Evolutionary conservation across 2,113 vertebrate species (phyloP), one percentile per base, ranked within the genome.

Genomic region (Guaruba guarouba): DNA sequence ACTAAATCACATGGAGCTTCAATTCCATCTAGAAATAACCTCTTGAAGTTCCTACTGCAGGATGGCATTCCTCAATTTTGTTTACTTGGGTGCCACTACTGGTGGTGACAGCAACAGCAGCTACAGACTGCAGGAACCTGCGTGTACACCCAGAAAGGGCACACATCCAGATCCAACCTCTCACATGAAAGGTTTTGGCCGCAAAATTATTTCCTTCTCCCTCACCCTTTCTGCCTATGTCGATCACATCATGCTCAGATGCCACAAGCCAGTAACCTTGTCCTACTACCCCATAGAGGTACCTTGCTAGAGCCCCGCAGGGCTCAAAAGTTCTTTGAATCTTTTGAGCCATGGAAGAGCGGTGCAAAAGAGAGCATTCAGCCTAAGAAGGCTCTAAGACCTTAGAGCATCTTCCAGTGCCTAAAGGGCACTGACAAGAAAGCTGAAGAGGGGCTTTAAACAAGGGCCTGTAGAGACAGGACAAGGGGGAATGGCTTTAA

Each of bases 51-150:
- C 86, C 86, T 63, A 8, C 11, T 55, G 83, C 54, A 80, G 70
- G 57, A 66, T 27, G 33, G 52, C 19, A 8, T n/a, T 84, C 83
- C 80, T 33, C 48, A 73, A 68, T 93, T 68, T 51, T 61, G 57
- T 84, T 96, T 93, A 52, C 70, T 76, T 79, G 62, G 77, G 94
- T 91, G 94, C 84, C 96, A 85, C 94, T 95, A 17, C 86, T 82
- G 91, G 81, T 57, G 89, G 91, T n/a, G 69, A 93, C 91, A 93
- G 86, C 83, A 93, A 85, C 2, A 87, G 86, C 82, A 94, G 86
- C 82, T 83, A 76, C 73, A 39, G 86, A 79, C 23, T 57, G 83
- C 81, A 95, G 80, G 74, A 89, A 91, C 66, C 86, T 76, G 77
- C 48, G 25, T 1, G 33, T 39, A 27, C 35, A 44, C 86, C 62